phyloP scores from a whole-genome alignment of 2,113 vertebrate species.

The Accipiter cooperii region DNA sequence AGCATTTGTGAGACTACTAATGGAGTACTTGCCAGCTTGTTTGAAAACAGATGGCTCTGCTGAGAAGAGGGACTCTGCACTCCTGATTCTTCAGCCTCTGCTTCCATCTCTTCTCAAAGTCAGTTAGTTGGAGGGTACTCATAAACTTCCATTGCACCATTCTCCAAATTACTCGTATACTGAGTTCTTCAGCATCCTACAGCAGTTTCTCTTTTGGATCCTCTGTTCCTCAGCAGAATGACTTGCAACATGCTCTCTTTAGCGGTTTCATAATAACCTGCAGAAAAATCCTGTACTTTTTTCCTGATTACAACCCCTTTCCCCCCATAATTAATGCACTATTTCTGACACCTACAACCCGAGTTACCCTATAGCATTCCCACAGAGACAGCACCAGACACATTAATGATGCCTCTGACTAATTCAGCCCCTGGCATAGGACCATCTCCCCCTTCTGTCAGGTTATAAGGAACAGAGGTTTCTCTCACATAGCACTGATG shows the following conservation, averaged over 20 bases:
- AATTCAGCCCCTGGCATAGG: not conserved
- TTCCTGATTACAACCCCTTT: not conserved
- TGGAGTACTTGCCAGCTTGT: not conserved
- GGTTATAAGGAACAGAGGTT: not conserved
- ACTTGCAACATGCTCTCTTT: not conserved
- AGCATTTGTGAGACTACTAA: not conserved
- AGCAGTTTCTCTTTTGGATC: not conserved
- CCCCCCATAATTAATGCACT: not conserved
- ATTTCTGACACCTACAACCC: not conserved
- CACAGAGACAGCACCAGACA: not conserved
- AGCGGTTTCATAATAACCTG: conserved; percentile 9
- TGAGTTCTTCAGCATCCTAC: not conserved
- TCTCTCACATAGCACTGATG: not conserved
- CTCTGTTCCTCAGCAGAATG: not conserved
- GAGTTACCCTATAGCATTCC: not conserved
- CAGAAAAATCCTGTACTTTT: not conserved
- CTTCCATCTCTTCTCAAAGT: not conserved
- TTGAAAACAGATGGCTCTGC: not conserved
- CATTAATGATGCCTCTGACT: not conserved
- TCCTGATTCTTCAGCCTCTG: not conserved
- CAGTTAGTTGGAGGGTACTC: not conserved
- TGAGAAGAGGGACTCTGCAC: not conserved
- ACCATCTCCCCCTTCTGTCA: not conserved
- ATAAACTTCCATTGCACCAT: not conserved
- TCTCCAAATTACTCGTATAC: not conserved